Evolutionary conservation across 2,113 vertebrate species (phyloP).

Genomic region (Grammomys dolichurus): DNA sequence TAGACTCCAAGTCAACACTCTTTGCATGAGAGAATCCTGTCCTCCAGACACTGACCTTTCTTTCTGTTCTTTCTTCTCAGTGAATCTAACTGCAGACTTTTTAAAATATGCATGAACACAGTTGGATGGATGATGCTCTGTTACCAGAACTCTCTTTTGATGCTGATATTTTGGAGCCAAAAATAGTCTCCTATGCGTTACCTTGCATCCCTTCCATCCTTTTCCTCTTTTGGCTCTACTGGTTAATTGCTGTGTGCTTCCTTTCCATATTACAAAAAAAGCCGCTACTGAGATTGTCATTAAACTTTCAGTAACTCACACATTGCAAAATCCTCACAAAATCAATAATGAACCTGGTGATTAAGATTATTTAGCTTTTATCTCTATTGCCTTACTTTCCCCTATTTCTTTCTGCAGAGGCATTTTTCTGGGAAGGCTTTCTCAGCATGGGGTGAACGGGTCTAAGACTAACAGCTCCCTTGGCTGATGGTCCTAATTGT

Average conservation of each 20-base stretch:
- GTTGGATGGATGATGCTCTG: conserved; percentile 64
- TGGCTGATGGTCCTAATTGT: conserved; percentile 75
- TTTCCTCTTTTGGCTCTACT: conserved; percentile 66
- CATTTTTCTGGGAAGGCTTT: conserved; percentile 80
- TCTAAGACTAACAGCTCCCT: conserved; percentile 74
- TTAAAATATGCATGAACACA: conserved; percentile 85
- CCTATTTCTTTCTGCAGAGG: conserved; percentile 78
- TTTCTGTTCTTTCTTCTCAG: conserved; percentile 72
- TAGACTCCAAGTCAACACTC: conserved; percentile 86
- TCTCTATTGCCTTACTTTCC: conserved; percentile 78
- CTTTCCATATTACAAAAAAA: conserved; percentile 66
- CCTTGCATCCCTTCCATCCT: conserved; percentile 58
- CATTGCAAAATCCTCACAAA: conserved; percentile 78
- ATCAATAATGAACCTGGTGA: conserved; percentile 72
- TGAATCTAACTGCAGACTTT: conserved; percentile 12
- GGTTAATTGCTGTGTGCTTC: conserved; percentile 78
- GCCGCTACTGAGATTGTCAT: conserved; percentile 79
- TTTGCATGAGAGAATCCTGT: conserved; percentile 85
- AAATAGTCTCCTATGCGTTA: conserved; percentile 77
- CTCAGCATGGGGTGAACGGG: conserved; percentile 81
- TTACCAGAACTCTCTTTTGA: conserved; percentile 43
- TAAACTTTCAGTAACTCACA: conserved; percentile 76
- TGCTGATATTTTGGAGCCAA: conserved; percentile 69
- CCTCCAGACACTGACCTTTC: conserved; percentile 52
- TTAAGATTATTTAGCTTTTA: conserved; percentile 71